phyloP scores from a whole-genome alignment of 2,888 invertebrate species.

The Galeopsomyia nigrocyanea region DNA sequence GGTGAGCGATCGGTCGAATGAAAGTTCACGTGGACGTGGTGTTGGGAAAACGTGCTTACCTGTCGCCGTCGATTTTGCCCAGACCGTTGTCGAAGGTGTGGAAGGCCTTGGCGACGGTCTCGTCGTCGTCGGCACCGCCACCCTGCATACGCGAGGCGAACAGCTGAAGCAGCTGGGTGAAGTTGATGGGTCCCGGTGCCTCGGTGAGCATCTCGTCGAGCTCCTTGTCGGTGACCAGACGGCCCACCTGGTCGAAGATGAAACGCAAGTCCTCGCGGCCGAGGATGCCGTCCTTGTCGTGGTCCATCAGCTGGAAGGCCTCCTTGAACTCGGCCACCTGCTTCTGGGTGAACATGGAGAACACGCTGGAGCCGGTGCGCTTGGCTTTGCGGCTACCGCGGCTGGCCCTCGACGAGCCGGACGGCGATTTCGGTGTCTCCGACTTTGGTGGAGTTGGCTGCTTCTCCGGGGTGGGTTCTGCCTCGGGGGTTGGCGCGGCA shows the following conservation, averaged over 20 bases:
- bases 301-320: constrained; percentile 96
- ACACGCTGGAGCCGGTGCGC: constrained; percentile 94
- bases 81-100: constrained; percentile 87
- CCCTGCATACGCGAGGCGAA: constrained; percentile 94
- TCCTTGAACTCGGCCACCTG: constrained; percentile 98
- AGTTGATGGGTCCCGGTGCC: constrained; percentile 93
- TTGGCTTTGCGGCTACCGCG: constrained; percentile 86
- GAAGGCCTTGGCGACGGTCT: constrained; percentile 92
- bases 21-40: too few relatives aligned
- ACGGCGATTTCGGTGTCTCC: constrained; percentile 67
- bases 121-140: constrained; percentile 90
- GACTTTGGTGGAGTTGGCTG: constrained; percentile 67
- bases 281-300: constrained; percentile 93
- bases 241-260: constrained; percentile 93
- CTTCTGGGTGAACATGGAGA: constrained; percentile 97
- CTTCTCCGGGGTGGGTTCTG: constrained; percentile 75
- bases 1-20: not conserved
- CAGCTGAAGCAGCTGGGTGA: constrained; percentile 92
- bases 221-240: constrained; percentile 90
- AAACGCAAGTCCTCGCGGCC: constrained; percentile 91
- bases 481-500: constrained; percentile 76
- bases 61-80: constrained; percentile 51
- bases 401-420: constrained; percentile 79
- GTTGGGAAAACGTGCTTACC: constrained; percentile 25
- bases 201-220: constrained; percentile 90